These are phyloP conservation scores for Acridotheres tristis DNA, from an alignment of 2,797 vertebrate species.

Conservation along the genomic window DNA sequence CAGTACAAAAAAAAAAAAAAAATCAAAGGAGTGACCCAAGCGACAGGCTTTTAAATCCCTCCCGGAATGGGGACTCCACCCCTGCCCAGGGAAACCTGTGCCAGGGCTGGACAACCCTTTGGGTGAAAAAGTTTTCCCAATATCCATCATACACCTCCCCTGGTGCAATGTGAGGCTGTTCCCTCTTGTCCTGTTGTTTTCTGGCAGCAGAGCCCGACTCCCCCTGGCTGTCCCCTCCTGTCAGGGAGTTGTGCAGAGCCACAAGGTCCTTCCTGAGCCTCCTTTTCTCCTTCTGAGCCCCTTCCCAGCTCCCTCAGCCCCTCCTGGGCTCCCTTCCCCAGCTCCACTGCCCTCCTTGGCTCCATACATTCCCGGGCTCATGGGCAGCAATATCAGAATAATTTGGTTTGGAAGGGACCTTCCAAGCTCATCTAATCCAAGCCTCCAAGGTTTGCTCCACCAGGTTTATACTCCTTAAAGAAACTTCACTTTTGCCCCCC, in stretches of 20 bases:
- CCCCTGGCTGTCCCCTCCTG: not conserved
- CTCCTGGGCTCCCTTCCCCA: not conserved
- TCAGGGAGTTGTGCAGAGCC: not conserved
- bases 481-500: not conserved
- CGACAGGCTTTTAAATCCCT: not conserved
- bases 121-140: no score
- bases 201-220: not conserved
- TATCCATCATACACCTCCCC: rapidly evolving
- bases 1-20: not conserved
- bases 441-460: not conserved
- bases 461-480: not conserved
- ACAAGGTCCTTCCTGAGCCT: not conserved
- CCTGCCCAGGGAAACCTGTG: not conserved
- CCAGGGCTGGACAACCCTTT: not conserved
- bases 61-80: not conserved
- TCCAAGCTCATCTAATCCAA: not conserved
- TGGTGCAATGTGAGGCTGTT: rapidly evolving
- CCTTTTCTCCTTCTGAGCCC: not conserved
- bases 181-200: not conserved
- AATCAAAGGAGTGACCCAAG: not conserved
- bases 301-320: not conserved
- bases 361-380: not conserved
- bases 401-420: not conserved
- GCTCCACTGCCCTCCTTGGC: not conserved
- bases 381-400: not conserved